Conservation (phyloP, 2,888 invertebrate species). For the Oscheius sp. region DNA sequence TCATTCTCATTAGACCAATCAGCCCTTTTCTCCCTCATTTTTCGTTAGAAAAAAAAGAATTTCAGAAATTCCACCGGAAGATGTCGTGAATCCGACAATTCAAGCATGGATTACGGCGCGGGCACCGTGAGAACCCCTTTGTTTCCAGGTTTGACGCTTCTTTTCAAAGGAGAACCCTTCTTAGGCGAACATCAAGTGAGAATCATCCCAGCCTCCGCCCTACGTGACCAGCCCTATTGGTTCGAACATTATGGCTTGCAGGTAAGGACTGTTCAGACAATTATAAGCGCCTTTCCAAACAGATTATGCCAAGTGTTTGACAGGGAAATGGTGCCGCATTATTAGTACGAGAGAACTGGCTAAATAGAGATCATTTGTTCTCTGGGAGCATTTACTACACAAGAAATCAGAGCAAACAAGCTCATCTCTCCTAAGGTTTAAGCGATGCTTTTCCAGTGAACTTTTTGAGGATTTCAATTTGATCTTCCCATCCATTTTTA, state of each 20-base stretch:
- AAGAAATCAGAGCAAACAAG: too few relatives aligned
- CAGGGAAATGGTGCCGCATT: background rate
- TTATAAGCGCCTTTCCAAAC: conserved; percentile 10
- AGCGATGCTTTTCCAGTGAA: too few relatives aligned
- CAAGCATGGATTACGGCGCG: conserved; percentile 18
- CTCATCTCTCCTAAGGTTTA: too few relatives aligned
- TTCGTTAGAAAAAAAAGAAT: background rate
- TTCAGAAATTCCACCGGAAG: background rate
- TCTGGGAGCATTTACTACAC: too few relatives aligned
- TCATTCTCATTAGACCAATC: background rate
- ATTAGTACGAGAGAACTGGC: too few relatives aligned
- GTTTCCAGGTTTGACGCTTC: background rate
- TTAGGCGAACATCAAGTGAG: background rate
- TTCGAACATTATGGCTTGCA: conserved; percentile 17
- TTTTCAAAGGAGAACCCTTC: background rate
- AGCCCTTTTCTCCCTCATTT: background rate
- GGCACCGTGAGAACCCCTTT: conserved; percentile 15
- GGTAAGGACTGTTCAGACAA: conserved; percentile 6
- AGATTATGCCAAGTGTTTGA: conserved; percentile 12
- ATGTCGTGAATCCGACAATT: conserved; percentile 1
- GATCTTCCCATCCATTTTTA: too few relatives aligned
- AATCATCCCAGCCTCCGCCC: conserved; percentile 31
- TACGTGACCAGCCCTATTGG: conserved; percentile 26
- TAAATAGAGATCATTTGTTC: too few relatives aligned
- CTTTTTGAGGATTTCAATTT: too few relatives aligned